These are phyloP conservation scores for Aspidiotus destructor DNA, from an alignment of 2,888 invertebrate genomes.

Conservation along the genomic window DNA sequence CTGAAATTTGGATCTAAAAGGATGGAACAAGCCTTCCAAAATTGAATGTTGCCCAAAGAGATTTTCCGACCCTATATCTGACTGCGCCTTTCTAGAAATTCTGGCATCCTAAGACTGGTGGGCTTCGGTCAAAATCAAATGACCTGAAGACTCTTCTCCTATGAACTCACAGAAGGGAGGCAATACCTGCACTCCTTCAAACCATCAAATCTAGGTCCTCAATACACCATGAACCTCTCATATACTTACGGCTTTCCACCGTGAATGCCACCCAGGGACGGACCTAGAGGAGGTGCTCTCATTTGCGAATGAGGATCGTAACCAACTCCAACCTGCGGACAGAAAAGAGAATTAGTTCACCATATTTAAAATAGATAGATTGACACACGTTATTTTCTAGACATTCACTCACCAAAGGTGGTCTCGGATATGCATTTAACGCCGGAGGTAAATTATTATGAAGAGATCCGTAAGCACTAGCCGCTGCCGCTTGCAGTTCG, in stretches of 20 bases:
- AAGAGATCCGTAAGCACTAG: conserved; percentile 50
- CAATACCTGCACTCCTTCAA: too few relatives aligned
- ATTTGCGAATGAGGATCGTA: conserved; percentile 59
- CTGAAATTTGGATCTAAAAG: too few relatives aligned
- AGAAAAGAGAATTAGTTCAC: not conserved
- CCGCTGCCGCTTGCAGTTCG: conserved; percentile 44
- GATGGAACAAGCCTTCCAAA: too few relatives aligned
- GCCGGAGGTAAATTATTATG: conserved; percentile 56
- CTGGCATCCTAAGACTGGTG: too few relatives aligned
- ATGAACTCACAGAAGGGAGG: too few relatives aligned
- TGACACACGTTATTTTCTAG: not conserved
- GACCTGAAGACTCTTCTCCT: too few relatives aligned
- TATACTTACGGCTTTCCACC: conserved; percentile 78
- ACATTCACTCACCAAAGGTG: conserved; percentile 46
- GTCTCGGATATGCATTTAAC: conserved; percentile 56
- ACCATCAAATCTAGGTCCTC: too few relatives aligned
- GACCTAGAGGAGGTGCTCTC: conserved; percentile 55
- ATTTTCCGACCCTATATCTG: too few relatives aligned
- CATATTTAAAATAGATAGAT: too few relatives aligned
- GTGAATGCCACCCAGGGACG: conserved; percentile 48
- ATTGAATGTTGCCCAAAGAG: too few relatives aligned
- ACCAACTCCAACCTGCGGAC: conserved; percentile 52
- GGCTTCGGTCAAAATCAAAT: too few relatives aligned
- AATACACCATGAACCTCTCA: not conserved
- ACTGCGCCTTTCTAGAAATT: too few relatives aligned